These are phyloP conservation scores for Scaptomyza pallida DNA, from an alignment of 1,140 invertebrate species.

Conservation along the genomic window DNA sequence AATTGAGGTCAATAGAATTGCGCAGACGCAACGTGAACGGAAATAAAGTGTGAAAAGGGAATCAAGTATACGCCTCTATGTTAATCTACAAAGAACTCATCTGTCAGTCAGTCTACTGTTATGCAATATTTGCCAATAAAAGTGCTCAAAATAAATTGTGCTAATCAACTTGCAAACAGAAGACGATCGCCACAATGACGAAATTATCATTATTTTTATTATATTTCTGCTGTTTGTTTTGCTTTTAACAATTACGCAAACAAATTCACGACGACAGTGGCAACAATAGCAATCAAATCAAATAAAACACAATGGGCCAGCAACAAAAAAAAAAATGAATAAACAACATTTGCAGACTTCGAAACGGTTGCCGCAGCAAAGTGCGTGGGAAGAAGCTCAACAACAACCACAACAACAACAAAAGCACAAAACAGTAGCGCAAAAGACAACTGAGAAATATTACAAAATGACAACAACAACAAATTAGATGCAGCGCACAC, in stretches of 20 bases:
- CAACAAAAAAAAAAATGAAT: too few species aligned
- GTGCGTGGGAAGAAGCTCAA: constrained; percentile 73
- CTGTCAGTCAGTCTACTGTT: too few species aligned
- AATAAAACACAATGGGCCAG: constrained; percentile 25
- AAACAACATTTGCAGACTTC: constrained; percentile 33
- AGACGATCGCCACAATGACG: constrained; percentile 56
- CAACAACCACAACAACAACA: constrained; percentile 28
- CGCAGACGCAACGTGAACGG: constrained; percentile 42
- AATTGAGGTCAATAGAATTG: constrained; percentile 74
- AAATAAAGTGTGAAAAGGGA: constrained; percentile 12
- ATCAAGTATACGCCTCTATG: too few species aligned
- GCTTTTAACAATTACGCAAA: constrained; percentile 70
- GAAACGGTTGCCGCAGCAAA: constrained; percentile 12
- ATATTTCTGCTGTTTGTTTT: constrained; percentile 36
- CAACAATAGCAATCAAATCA: constrained; percentile 29
- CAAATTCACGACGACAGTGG: constrained; percentile 56
- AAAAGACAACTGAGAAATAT: constrained; percentile 51
- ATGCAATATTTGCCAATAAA: background rate
- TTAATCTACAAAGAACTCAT: background rate
- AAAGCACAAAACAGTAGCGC: constrained; percentile 37
- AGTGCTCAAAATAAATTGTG: constrained; percentile 35
- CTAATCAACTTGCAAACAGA: constrained; percentile 42
- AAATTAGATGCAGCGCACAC: constrained; percentile 76
- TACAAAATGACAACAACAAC: constrained; percentile 73
- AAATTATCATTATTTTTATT: constrained; percentile 55